A percentile compares a stretch with the other conserved stretches of the same genome.
Conservation (phyloP, 2,113 vertebrate genomes). For the Heterotis niloticus region DNA sequence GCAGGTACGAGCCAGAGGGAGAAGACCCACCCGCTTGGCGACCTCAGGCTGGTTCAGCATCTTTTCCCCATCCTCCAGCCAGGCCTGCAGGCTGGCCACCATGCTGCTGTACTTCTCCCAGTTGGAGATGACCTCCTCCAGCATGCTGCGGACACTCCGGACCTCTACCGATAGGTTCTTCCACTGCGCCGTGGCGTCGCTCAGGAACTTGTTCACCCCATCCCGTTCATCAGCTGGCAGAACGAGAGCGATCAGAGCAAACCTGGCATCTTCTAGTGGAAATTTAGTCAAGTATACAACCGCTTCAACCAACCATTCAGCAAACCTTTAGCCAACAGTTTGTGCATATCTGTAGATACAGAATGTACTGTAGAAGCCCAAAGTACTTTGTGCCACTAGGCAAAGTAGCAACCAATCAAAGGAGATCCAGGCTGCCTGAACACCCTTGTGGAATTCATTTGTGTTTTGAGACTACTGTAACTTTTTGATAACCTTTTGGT, state of each 20-base stretch:
- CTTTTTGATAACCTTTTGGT: no score
- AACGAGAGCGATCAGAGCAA: neutral
- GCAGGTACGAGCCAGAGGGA: neutral
- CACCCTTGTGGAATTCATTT: no score
- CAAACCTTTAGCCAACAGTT: neutral
- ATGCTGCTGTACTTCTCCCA: constrained; percentile 91
- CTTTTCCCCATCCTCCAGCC: constrained; percentile 94
- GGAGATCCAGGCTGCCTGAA: neutral
- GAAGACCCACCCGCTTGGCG: constrained; percentile 76
- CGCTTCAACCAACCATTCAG: no score
- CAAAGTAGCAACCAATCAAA: neutral
- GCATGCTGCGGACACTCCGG: constrained; percentile 91
- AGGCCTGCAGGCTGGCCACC: constrained; percentile 87
- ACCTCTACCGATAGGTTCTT: constrained; percentile 89
- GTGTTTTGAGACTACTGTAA: no score
- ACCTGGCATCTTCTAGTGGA: neutral
- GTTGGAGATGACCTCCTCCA: constrained; percentile 92
- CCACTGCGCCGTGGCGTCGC: constrained; percentile 86
- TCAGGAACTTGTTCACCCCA: constrained; percentile 85
- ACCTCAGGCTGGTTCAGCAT: constrained; percentile 86
- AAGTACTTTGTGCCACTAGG: no score
- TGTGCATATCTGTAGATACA: neutral
- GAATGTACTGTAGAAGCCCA: no score
- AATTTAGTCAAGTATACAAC: no score
- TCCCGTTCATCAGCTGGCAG: constrained; percentile 85